Evolutionary conservation across 2,113 vertebrate genomes (phyloP).

Genomic region (Cisticola juncidis): DNA sequence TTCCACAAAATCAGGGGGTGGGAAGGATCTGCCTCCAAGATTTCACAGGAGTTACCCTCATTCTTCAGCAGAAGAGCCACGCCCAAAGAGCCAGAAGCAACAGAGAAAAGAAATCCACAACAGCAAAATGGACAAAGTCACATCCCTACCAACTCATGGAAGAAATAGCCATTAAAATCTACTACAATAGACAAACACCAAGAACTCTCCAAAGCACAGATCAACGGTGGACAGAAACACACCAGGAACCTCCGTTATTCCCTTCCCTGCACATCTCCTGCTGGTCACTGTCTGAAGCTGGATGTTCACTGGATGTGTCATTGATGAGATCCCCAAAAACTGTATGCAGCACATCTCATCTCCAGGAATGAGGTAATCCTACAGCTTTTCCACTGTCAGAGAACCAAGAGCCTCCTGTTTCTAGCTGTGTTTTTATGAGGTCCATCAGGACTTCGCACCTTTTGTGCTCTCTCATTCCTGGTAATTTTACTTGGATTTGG

Average conservation of each 20-base stretch:
- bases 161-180: background rate
- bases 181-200: background rate
- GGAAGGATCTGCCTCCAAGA: background rate
- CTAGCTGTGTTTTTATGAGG: background rate
- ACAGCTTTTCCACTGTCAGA: background rate
- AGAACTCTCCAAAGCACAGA: background rate
- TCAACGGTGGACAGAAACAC: rapidly evolving
- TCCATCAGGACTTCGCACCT: background rate
- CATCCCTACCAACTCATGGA: background rate
- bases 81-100: background rate
- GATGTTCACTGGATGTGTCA: background rate
- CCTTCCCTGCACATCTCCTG: background rate
- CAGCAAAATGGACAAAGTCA: background rate
- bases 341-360: background rate
- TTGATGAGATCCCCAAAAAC: background rate
- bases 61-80: background rate
- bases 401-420: background rate
- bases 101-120: background rate
- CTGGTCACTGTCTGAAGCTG: background rate
- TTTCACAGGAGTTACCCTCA: background rate
- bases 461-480: background rate
- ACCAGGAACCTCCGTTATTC: background rate
- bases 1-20: background rate
- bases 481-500: background rate
- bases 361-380: background rate